Base-by-base conservation (phyloP, 2,888 invertebrate species). In the Pollenia labialis region DNA sequence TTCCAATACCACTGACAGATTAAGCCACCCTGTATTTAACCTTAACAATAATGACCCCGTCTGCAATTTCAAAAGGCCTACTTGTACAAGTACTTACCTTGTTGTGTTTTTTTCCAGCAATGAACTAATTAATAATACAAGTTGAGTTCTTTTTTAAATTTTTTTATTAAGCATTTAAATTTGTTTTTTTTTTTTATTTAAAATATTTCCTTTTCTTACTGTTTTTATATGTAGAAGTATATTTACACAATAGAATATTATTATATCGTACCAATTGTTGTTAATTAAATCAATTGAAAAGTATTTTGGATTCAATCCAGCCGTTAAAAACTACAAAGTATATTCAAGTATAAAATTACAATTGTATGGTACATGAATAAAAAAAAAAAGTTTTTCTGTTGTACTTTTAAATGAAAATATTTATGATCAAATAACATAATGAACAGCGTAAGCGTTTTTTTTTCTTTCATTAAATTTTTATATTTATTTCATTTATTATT, bases 121-220 rank as follows among this genome's bases (percentile, higher is more conserved):
- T 50, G 66, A 56, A 66, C 11, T 9, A 56, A 56, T 48, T n/a
- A 64, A 68, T n/a, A 75, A 62, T 14, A 52, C 18, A 40, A 76
- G 56, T 56, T 50, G n/a, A 11, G 44, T 58, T 66, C n/a, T 11
- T 50, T 60, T 11, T 46, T 56, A 69, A 48, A 44, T 50, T 32
- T 56, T 82, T 82, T 82, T 76, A 82, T 82, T 76, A 82, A 82
- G 82, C 82, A 54, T 75, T 82, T 75, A 52, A 68, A 48, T 76
- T 69, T 82, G 32, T 32, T 32, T 32, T 4, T 32, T 1, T 32
- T 50, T 54, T 62, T 82, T 46, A 76, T 46, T 82, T 82, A 82
- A 82, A 76, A 82, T 76, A 82, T 46, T 76, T 76, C 4, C 62
- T 82, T 69, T 18, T 75, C 3, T 74, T 74, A 3, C 0, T 66